Evolutionary conservation across 2,797 vertebrate species (phyloP), one percentile per base, ranked within the genome.

Genomic region (Siniperca undulata): DNA sequence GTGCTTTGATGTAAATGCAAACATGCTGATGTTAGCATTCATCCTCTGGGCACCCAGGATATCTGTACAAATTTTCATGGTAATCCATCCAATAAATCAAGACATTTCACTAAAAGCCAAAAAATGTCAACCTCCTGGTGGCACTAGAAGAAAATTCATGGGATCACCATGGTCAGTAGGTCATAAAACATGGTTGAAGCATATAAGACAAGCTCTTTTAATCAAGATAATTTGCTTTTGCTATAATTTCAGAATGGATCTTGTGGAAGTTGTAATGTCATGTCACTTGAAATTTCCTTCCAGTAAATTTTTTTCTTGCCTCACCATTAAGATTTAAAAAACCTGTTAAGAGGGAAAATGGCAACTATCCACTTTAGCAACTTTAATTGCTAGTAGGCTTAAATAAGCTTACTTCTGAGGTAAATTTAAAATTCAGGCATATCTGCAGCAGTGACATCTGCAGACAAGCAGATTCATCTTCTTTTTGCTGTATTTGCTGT

Each of bases 401-500:
- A 88, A 86, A 81, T 70, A 71, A 89, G 85, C 90, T 88, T 76
- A 79, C 50, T 69, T 84, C 70, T 79, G 82, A 87, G 87, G 88
- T 88, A 60, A 80, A 83, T 91, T 92, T 83, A 82, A 91, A 89
- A 91, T 87, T 72, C 89, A 62, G 84, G 74, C 87, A 68, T 85
- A 88, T 90, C 88, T 90, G 88, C 86, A 62, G 78, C 72, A 75
- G 89, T 44, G 74, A 88, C 90, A 85, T 83, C 46, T 4, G 22
- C 90, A 81, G 90, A 88, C 83, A 38, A 89, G 90, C 87, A 88
- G 90, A 91, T 93, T 91, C 80, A 84, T 92, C 90, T 88, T 86
- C 81, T 91, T 91, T 92, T 70, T 89, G 88, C 89, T 90, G 92
- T 67, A 78, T 93, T 82, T 87, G 91, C 94, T 92, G 90, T 86